phyloP scores from a whole-genome alignment of 2,797 vertebrate species.

The Sebastes paucispinis region DNA sequence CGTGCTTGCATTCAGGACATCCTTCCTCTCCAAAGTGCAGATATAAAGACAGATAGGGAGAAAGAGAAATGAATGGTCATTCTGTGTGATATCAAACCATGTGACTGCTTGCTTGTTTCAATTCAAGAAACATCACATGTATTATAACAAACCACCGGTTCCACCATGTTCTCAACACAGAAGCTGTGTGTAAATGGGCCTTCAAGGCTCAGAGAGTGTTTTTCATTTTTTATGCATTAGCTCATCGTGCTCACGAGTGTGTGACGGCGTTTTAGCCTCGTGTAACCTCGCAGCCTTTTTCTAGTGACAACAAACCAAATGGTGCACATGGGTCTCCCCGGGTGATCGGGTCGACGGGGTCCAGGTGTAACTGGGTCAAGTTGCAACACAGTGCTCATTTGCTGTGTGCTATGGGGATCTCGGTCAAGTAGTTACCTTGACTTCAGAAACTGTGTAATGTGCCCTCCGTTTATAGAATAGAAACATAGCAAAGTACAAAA shows the following conservation, averaged over 20 bases:
- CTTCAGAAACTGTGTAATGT: neutral
- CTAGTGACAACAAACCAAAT: slow-evolving; percentile 27
- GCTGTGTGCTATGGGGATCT: neutral
- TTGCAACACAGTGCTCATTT: neutral
- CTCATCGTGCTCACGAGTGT: slow-evolving; percentile 34
- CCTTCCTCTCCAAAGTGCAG: slow-evolving; percentile 22
- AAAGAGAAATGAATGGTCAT: neutral
- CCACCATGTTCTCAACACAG: neutral
- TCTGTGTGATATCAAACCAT: neutral
- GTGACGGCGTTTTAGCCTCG: slow-evolving; percentile 13
- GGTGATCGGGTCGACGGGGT: neutral
- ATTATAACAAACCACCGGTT: neutral
- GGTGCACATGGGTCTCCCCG: neutral
- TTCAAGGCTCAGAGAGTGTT: neutral
- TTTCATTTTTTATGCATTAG: slow-evolving; percentile 21
- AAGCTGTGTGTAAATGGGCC: neutral
- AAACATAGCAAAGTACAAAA: neutral
- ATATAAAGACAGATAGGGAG: neutral
- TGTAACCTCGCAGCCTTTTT: slow-evolving; percentile 12
- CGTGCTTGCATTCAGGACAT: slow-evolving; percentile 30
- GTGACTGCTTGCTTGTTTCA: slow-evolving; percentile 5
- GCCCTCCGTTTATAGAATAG: neutral
- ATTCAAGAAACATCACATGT: slow-evolving; percentile 28
- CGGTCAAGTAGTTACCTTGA: neutral
- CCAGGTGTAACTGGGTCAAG: slow-evolving; percentile 4